Percentiles rank a stretch among this genome's conserved stretches.
Evolutionary conservation across 2,797 vertebrate species (phyloP).

Genomic region (Emydoidea blandingii): DNA sequence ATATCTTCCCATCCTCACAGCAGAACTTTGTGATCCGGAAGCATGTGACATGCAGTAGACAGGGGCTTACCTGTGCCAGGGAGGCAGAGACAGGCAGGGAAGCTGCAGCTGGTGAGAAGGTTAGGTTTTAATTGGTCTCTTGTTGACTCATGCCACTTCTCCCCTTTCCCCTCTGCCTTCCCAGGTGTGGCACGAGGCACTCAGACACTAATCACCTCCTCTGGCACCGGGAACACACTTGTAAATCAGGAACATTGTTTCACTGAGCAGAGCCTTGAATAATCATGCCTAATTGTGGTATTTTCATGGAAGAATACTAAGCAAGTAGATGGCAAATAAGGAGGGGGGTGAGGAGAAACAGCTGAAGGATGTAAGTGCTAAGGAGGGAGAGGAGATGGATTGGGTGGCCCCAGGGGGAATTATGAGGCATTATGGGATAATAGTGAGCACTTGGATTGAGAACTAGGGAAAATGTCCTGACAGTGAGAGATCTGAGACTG

Average conservation of each 20-base stretch:
- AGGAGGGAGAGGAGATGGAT: not conserved
- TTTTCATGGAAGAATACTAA: constrained; percentile 33
- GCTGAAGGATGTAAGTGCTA: not conserved
- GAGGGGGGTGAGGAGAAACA: not conserved
- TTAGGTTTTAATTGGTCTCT: constrained; percentile 42
- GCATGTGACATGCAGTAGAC: not conserved
- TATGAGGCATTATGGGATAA: constrained; percentile 18
- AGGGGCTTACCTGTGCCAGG: not conserved
- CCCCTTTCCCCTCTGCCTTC: not conserved
- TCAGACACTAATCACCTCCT: constrained; percentile 30
- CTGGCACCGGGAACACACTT: not conserved
- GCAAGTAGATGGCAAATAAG: constrained; percentile 17
- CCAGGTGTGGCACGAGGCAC: constrained; percentile 9
- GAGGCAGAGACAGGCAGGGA: not conserved
- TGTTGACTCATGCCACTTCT: not conserved
- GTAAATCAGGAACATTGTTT: constrained; percentile 50
- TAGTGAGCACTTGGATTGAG: not conserved
- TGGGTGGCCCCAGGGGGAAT: not conserved
- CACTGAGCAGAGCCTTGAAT: constrained; percentile 9
- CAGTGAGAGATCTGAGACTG: not conserved
- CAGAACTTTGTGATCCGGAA: not conserved
- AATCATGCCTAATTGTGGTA: constrained; percentile 26
- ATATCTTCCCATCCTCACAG: constrained; percentile 1
- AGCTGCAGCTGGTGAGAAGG: fast-evolving
- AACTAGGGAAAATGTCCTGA: not conserved